A percentile compares a stretch with the other conserved stretches of the same genome.
phyloP scores from a whole-genome alignment of 2,797 vertebrate species.

The Gorsachius magnificus region DNA sequence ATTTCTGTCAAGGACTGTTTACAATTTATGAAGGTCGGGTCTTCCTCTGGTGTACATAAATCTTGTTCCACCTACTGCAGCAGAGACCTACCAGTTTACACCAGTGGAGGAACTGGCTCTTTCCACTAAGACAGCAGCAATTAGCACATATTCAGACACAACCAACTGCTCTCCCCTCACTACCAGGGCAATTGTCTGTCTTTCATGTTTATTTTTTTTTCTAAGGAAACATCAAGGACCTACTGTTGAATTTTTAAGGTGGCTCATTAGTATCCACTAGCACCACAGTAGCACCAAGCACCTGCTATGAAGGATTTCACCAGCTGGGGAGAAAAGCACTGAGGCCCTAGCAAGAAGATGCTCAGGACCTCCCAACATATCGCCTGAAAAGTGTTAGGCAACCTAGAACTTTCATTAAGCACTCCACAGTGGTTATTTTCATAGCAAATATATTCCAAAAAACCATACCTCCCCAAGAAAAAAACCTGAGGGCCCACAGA shows the following conservation, averaged over 20 bases:
- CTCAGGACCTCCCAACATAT: not conserved
- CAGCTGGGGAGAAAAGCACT: not conserved
- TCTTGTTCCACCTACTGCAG: not conserved
- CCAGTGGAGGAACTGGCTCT: not conserved
- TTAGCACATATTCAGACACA: not conserved
- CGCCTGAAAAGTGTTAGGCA: not conserved
- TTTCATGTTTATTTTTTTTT: not conserved
- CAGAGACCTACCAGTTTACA: not conserved
- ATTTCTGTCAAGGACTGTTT: slow-evolving; percentile 47
- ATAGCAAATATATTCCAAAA: not conserved
- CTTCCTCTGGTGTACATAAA: slow-evolving; percentile 42
- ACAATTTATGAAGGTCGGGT: slow-evolving; percentile 36
- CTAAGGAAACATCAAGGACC: not conserved
- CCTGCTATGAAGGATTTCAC: not conserved
- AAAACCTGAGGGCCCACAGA: not conserved
- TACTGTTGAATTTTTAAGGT: not conserved
- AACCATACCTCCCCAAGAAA: not conserved
- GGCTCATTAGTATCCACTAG: not conserved
- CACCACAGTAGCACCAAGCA: not conserved
- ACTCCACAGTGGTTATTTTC: not conserved
- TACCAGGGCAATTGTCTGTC: not conserved
- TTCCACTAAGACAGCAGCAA: not conserved
- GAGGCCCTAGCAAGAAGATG: not conserved
- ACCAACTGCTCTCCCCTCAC: not conserved
- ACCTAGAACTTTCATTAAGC: not conserved